Conservation (phyloP, 2,113 vertebrate species). For the Crotalus horridus region DNA sequence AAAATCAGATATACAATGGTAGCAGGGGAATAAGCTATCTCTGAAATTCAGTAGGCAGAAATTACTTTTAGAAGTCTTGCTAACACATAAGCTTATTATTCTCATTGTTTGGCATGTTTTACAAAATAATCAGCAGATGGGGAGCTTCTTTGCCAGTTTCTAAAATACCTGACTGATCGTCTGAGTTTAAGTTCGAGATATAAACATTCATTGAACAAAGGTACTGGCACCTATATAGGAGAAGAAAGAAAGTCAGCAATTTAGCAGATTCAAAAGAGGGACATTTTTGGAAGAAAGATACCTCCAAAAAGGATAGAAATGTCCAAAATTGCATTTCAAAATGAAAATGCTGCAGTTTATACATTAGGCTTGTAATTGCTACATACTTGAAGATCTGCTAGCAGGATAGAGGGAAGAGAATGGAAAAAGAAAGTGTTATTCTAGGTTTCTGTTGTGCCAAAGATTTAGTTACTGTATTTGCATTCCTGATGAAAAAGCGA, state of each 20-base stretch:
- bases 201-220: conserved; percentile 11
- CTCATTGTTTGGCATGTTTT: background rate
- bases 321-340: background rate
- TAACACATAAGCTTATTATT: background rate
- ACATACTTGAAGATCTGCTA: background rate
- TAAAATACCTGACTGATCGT: conserved; percentile 3
- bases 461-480: background rate
- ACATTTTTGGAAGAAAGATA: background rate
- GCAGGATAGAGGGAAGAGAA: background rate
- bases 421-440: background rate
- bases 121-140: background rate
- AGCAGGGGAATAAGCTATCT: too few species aligned
- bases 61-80: background rate
- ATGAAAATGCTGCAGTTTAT: background rate
- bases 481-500: background rate
- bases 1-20: background rate
- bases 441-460: background rate
- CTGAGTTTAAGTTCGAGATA: background rate
- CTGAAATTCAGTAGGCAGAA: background rate
- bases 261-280: background rate
- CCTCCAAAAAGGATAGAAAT: background rate
- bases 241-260: background rate
- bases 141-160: background rate
- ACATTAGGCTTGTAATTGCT: background rate
- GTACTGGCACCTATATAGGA: background rate